phyloP scores from a whole-genome alignment of 2,113 vertebrate genomes.

The Sisor rabdophorus region DNA sequence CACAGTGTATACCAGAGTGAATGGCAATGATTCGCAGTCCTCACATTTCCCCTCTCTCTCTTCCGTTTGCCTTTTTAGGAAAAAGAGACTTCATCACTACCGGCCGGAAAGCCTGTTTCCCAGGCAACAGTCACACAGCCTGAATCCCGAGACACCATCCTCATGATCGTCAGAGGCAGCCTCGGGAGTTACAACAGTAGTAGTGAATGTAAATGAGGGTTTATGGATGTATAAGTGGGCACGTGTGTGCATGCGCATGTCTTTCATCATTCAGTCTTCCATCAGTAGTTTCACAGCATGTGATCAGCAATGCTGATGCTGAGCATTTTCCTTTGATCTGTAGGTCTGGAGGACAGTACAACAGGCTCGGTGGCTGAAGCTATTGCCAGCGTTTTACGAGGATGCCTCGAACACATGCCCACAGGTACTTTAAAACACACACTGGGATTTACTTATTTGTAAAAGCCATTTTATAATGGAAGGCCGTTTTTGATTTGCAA shows the following conservation, averaged over 20 bases:
- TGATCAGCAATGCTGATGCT: slow-evolving; percentile 24
- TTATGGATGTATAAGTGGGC: slow-evolving; percentile 16
- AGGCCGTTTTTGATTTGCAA: not conserved
- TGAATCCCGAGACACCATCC: slow-evolving; percentile 85
- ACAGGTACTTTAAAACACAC: slow-evolving; percentile 61
- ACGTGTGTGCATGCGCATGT: slow-evolving; percentile 4
- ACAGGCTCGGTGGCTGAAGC: slow-evolving; percentile 90
- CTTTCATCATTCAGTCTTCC: slow-evolving; percentile 24
- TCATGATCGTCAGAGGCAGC: slow-evolving; percentile 93
- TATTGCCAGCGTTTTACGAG: slow-evolving; percentile 83
- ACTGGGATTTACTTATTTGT: not conserved
- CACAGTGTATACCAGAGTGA: slow-evolving; percentile 38
- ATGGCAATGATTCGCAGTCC: slow-evolving; percentile 35
- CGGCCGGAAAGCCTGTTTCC: slow-evolving; percentile 71
- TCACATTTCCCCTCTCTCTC: slow-evolving; percentile 32
- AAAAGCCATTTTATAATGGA: slow-evolving; percentile 10
- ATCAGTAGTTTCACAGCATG: slow-evolving; percentile 23
- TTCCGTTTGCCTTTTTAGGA: slow-evolving; percentile 74
- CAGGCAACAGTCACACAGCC: slow-evolving; percentile 75
- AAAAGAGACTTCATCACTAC: slow-evolving; percentile 73
- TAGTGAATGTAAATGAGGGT: slow-evolving; percentile 85
- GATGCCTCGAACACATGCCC: slow-evolving; percentile 92
- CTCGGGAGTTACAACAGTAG: slow-evolving; percentile 97
- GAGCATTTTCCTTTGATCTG: slow-evolving; percentile 45
- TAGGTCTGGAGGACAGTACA: slow-evolving; percentile 91